Evolutionary conservation across 2,888 invertebrate species (phyloP), one percentile per base, ranked within the genome.

Genomic region (Clanis bilineata): DNA sequence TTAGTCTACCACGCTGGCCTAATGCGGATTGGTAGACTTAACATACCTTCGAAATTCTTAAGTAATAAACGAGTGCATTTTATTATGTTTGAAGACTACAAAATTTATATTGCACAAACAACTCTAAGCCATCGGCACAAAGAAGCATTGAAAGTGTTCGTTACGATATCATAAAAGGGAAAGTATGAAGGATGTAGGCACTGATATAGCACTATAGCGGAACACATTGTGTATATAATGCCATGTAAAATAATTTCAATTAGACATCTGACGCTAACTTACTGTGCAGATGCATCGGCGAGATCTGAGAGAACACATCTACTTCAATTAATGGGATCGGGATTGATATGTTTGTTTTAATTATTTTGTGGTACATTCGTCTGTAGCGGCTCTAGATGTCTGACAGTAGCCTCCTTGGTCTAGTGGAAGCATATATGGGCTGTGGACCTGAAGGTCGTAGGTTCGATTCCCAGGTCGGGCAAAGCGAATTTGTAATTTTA

Each of bases 311-410:
- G 28, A 18, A 15, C 12, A 15, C 18, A 32, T 18, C 10, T 51
- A 9, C 32, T 32, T 32, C 28, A 51, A 51, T 51, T 51, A 51
- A 51, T 32, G 51, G 3, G 18, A 51, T 51, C 51, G 18, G 51
- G 32, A 32, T 18, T 51, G 32, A 51, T 51, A 18, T 7, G 32
- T 51, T 45, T 45, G 23, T 22, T 45, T 45, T 45, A 45, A n/a
- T 73, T 66, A 65, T 45, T 44, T 44, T 12, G 22, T 44, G 15
- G 47, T 15, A 25, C 9, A 28, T 3, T 32, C 9, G 44, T n/a
- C n/a, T n/a, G n/a, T n/a, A n/a, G n/a, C n/a, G n/a, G n/a, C n/a
- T n/a, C n/a, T n/a, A n/a, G n/a, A n/a, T n/a, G n/a, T n/a, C n/a
- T n/a, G n/a, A n/a, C n/a, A n/a, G n/a, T n/a, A n/a, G n/a, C n/a